A percentile compares a stretch with the other conserved stretches of the same genome.
phyloP scores from a whole-genome alignment of 2,797 vertebrate genomes.

The Hemitrygon akajei region DNA sequence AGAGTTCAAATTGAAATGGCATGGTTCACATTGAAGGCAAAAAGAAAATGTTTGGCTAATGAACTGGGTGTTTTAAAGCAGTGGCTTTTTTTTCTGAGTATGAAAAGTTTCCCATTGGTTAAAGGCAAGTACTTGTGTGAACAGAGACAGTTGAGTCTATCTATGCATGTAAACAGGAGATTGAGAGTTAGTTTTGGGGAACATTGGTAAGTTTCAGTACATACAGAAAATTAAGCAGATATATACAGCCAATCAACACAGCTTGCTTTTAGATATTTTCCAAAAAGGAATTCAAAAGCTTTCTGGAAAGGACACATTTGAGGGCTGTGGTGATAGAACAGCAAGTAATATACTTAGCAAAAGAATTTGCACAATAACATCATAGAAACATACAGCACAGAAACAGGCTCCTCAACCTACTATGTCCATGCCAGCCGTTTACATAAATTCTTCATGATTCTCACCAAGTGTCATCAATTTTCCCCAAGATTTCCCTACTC shows the following conservation, averaged over 20 bases:
- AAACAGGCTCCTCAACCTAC: no score
- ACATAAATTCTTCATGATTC: no score
- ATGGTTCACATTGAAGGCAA: not conserved
- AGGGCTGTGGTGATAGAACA: not conserved
- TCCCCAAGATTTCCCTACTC: no score
- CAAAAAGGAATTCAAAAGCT: not conserved
- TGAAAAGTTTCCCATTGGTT: not conserved
- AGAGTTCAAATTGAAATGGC: not conserved
- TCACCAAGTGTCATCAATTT: no score
- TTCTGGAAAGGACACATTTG: not conserved
- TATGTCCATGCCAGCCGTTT: no score
- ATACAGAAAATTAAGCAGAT: not conserved
- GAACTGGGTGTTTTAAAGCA: not conserved
- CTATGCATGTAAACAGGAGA: not conserved
- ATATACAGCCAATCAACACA: not conserved
- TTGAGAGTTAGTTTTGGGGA: not conserved
- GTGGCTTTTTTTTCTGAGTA: not conserved
- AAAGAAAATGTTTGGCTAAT: not conserved
- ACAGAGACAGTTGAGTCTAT: not conserved
- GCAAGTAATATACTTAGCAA: not conserved
- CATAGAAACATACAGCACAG: no score
- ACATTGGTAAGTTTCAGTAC: not conserved
- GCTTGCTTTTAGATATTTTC: not conserved
- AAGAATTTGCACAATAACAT: no score
- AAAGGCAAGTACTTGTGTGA: not conserved